Conservation (phyloP, 2,888 invertebrate species). For the Buathra laborator region DNA sequence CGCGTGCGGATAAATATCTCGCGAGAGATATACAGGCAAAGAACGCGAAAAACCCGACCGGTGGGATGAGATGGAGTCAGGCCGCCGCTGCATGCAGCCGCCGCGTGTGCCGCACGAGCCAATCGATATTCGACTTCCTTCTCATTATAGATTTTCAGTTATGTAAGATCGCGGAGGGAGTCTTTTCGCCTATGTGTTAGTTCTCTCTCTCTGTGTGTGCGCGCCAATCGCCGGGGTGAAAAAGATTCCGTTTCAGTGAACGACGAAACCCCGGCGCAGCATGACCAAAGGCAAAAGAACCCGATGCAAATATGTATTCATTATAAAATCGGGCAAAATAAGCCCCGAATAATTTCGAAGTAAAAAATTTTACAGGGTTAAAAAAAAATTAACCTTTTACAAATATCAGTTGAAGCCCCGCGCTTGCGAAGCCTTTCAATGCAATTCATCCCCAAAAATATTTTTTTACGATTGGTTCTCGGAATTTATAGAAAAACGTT, state of each 20-base stretch:
- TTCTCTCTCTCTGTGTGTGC: not conserved
- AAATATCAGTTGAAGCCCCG: no score
- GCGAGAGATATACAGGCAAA: conserved; percentile 39
- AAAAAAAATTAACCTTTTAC: not conserved
- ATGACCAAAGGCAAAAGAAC: not conserved
- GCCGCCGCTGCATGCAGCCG: conserved; percentile 53
- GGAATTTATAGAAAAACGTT: no score
- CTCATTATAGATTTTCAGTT: conserved; percentile 68
- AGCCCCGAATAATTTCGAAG: no score
- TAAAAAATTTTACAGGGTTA: no score
- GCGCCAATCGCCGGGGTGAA: conserved; percentile 4
- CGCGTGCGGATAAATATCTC: conserved; percentile 70
- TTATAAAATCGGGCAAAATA: not conserved
- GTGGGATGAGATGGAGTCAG: conserved; percentile 28
- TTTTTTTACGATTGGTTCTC: no score
- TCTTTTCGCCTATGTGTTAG: not conserved
- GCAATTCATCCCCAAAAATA: no score
- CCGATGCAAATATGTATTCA: not conserved
- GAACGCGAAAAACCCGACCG: conserved; percentile 15
- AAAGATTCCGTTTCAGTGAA: conserved; percentile 25
- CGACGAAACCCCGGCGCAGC: conserved; percentile 1
- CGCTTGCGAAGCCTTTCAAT: no score
- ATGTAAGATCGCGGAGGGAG: conserved; percentile 54
- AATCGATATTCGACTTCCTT: conserved; percentile 69
- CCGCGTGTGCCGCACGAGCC: conserved; percentile 62